phyloP scores from a whole-genome alignment of 2,113 vertebrate species.

The Charina bottae region DNA sequence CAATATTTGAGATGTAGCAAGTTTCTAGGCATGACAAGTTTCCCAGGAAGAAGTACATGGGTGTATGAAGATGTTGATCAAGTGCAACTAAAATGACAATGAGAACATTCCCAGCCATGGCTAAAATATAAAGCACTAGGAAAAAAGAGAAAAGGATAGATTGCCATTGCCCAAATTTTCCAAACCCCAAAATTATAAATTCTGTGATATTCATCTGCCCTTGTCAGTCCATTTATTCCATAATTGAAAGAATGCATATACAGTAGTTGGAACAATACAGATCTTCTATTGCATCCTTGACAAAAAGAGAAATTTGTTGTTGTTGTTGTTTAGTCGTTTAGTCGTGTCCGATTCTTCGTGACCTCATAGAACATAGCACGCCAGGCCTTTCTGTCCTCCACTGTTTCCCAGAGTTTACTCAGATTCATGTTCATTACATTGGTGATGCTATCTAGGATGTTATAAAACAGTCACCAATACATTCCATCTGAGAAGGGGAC shows the following conservation, averaged over 20 bases:
- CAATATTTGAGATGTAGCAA: slow-evolving; percentile 62
- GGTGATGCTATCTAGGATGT: no score
- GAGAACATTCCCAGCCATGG: slow-evolving; percentile 57
- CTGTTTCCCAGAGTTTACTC: no score
- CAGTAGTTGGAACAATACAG: background rate
- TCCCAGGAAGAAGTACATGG: slow-evolving; percentile 68
- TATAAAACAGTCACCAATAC: background rate
- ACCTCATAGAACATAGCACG: no score
- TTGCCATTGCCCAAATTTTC: slow-evolving; percentile 40
- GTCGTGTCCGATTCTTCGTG: no score
- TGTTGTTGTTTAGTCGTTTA: no score
- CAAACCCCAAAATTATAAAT: slow-evolving; percentile 67
- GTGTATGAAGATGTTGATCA: slow-evolving; percentile 57
- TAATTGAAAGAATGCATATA: background rate
- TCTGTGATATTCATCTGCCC: slow-evolving; percentile 44
- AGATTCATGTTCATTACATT: no score
- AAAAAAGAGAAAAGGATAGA: slow-evolving; percentile 53
- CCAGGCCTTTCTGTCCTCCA: no score
- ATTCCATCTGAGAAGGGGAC: background rate
- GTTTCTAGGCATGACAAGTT: slow-evolving; percentile 65
- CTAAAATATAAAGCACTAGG: slow-evolving; percentile 54
- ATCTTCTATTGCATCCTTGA: background rate
- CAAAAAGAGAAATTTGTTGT: background rate
- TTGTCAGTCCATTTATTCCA: background rate
- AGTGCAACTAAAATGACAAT: slow-evolving; percentile 58